phyloP scores from a whole-genome alignment of 1,140 invertebrate genomes.

The Agraylea sexmaculata region DNA sequence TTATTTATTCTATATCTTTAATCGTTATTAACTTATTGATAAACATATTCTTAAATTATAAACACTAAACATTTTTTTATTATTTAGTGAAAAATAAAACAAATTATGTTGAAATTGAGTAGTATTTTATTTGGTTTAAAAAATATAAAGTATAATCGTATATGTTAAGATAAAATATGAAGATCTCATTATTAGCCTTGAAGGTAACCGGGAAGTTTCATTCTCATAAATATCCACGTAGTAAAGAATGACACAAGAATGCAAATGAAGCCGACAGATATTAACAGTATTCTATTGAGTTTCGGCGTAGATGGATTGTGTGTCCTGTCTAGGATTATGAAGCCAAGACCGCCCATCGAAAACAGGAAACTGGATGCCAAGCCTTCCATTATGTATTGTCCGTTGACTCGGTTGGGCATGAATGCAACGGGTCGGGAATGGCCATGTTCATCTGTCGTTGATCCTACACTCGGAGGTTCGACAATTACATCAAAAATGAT shows the following conservation, averaged over 20 bases:
- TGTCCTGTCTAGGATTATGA: conserved; percentile 91
- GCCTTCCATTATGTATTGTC: conserved; percentile 98
- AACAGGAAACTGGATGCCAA: conserved; percentile 94
- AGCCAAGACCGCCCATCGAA: conserved; percentile 88
- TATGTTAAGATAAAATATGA: conserved; percentile 4
- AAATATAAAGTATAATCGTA: not conserved
- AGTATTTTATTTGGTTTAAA: conserved; percentile 1
- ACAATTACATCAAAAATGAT: conserved; percentile 98
- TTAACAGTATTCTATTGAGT: conserved; percentile 83
- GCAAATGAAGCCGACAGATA: conserved; percentile 85
- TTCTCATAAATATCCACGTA: conserved; percentile 97
- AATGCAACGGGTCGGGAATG: conserved; percentile 93
- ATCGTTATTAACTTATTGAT: no score
- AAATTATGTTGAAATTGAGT: no score
- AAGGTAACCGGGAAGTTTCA: conserved; percentile 84
- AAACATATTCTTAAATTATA: no score
- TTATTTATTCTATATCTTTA: no score
- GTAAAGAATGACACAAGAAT: conserved; percentile 91
- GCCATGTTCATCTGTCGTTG: conserved; percentile 93
- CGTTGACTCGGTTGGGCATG: conserved; percentile 97
- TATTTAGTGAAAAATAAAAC: no score
- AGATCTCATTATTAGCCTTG: conserved; percentile 34
- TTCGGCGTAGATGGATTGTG: conserved; percentile 85
- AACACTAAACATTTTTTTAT: no score
- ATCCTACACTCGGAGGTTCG: conserved; percentile 94